Evolutionary conservation across 2,797 vertebrate genomes (phyloP), one percentile per base, ranked within the genome.

Genomic region (Heteromormyrus szaboi): DNA sequence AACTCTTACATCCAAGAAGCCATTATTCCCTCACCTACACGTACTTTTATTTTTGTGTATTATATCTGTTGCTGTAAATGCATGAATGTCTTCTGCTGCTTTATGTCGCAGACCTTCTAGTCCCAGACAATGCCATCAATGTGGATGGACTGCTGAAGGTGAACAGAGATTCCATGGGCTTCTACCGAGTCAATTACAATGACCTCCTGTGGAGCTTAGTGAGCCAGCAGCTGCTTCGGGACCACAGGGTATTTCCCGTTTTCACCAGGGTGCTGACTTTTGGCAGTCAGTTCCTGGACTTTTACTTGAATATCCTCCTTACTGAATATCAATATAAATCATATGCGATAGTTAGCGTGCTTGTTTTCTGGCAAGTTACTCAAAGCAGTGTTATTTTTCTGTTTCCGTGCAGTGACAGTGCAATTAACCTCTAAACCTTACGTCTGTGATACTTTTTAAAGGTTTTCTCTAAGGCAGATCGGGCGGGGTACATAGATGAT

Each of bases 111-210:
- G 88, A 83, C 33, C 4, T 59, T 53, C 54, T 17, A 12, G 53
- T 88, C 19, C 0, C 37, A 44, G 76, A n/a, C n/a, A 84, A 88
- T 46, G 53, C 51, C 53, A 19, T 19, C 12, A 14, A 59, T 79
- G 12, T 29, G 37, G 84, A 86, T 51, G 88, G 84, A 37, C 83
- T 89, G 48, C 83, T 89, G 29, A 89, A 86, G 29, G 33, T 86
- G 33, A 89, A 89, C 84, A 86, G 44, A 56, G 62, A 89, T 89
- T 97, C 99, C 90, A 93, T 97, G 89, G 98, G 99, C 85, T 98
- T 97, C 94, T 99, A 96, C 93, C 95, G 98, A 89, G 97, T 99
- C 91, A 98, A 98, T 93, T 96, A 99, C 89, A 92, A 97, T 1
- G 79, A 8, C 54, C 0, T 4, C 89, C 95, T 95, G 91, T 99